phyloP scores from a whole-genome alignment of 2,113 vertebrate species.

The Oenanthe melanoleuca region DNA sequence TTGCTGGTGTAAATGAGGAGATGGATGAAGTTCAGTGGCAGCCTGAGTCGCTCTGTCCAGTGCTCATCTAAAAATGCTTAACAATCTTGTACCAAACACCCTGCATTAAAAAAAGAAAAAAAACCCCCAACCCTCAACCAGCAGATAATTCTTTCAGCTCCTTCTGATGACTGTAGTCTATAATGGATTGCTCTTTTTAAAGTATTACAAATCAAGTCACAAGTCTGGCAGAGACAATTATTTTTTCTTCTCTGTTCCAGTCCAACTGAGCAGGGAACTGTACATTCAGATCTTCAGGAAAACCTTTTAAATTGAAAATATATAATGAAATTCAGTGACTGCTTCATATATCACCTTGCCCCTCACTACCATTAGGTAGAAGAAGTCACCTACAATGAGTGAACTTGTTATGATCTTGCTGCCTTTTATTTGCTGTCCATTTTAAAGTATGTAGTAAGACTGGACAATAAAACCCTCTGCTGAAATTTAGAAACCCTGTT shows the following conservation, averaged over 20 bases:
- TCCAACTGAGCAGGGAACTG: not conserved
- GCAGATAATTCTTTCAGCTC: conserved; percentile 48
- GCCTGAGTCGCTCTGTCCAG: not conserved
- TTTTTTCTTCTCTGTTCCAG: conserved; percentile 15
- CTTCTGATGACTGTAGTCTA: not conserved
- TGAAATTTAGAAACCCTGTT: conserved; percentile 44
- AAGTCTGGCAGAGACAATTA: conserved; percentile 21
- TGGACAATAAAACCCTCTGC: not conserved
- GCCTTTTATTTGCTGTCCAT: not conserved
- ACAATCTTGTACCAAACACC: not conserved
- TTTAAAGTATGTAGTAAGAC: not conserved
- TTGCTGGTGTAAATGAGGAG: conserved; percentile 53
- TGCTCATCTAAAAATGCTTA: conserved; percentile 25
- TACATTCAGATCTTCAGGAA: conserved; percentile 22
- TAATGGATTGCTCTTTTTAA: not conserved
- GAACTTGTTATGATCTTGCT: not conserved
- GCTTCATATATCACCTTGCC: not conserved
- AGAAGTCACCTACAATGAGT: not conserved
- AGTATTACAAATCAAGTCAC: not conserved
- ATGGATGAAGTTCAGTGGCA: conserved; percentile 47
- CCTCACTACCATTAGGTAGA: not conserved
- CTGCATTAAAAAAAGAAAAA: not conserved
- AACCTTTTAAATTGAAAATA: not conserved
- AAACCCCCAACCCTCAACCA: not conserved
- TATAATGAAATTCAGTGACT: not conserved